These are phyloP conservation scores for Lynx canadensis DNA, from an alignment of 2,113 vertebrate species.

Conservation along the genomic window DNA sequence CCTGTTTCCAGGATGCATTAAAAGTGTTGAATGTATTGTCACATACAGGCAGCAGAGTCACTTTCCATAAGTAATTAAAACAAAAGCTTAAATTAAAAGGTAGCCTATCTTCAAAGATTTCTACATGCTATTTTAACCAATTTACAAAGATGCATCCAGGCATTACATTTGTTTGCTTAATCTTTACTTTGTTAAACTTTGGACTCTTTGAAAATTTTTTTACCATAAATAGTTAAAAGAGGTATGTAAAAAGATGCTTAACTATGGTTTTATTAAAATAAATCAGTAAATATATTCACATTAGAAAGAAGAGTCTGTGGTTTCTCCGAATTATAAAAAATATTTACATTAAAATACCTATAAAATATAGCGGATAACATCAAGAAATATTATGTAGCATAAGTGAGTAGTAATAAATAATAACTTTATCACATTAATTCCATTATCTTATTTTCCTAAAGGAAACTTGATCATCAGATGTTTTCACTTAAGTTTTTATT, in stretches of 20 bases:
- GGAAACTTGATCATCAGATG: background rate
- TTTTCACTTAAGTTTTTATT: constrained; percentile 52
- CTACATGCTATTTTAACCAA: constrained; percentile 28
- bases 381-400: background rate
- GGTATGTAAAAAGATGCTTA: background rate
- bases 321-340: background rate
- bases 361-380: background rate
- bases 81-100: constrained; percentile 5
- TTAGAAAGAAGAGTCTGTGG: background rate
- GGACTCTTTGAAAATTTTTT: background rate
- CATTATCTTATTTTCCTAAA: background rate
- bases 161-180: constrained; percentile 24
- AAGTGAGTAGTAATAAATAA: constrained; percentile 20
- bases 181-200: background rate
- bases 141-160: background rate
- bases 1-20: background rate
- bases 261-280: constrained; percentile 1
- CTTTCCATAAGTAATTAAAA: constrained; percentile 39
- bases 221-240: background rate
- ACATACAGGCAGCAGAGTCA: background rate
- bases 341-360: constrained; percentile 8
- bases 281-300: background rate
- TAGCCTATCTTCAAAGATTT: background rate
- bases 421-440: background rate
- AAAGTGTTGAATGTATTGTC: background rate